These are phyloP conservation scores for Guaruba guarouba DNA, from an alignment of 2,113 vertebrate species.

Conservation along the genomic window DNA sequence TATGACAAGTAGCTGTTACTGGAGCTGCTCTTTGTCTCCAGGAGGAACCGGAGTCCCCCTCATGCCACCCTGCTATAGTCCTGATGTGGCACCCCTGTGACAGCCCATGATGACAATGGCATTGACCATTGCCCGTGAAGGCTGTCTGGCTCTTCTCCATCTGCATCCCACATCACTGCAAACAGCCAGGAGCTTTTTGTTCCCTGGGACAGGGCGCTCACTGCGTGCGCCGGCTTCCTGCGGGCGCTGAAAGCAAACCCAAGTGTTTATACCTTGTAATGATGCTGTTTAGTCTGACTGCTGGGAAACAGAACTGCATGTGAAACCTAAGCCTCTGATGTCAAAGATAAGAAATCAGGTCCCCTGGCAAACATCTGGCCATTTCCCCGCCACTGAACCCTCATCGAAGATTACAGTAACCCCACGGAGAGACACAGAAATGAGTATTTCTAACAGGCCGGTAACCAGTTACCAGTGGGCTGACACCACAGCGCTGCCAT, in stretches of 20 bases:
- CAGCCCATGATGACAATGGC: background rate
- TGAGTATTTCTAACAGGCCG: background rate
- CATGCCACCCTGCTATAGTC: accelerated
- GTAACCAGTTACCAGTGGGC: background rate
- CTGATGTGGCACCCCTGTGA: background rate
- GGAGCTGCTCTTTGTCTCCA: background rate
- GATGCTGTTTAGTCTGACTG: constrained; percentile 66
- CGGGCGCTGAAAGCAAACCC: constrained; percentile 18
- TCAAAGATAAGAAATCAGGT: constrained; percentile 30
- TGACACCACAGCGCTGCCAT: background rate
- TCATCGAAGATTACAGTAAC: background rate
- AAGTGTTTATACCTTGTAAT: constrained; percentile 48
- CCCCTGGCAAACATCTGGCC: constrained; percentile 56
- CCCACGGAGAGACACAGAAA: background rate
- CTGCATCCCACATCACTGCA: background rate
- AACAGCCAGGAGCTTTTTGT: background rate
- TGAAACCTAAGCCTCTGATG: constrained; percentile 48
- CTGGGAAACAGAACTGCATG: constrained; percentile 22
- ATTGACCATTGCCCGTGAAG: background rate
- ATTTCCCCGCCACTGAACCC: background rate
- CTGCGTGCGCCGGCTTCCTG: background rate
- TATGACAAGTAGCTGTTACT: accelerated
- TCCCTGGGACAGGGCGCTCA: background rate
- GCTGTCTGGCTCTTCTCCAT: background rate
- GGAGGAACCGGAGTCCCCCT: background rate